phyloP scores from a whole-genome alignment of 2,113 vertebrate species.

The Uria aalge region DNA sequence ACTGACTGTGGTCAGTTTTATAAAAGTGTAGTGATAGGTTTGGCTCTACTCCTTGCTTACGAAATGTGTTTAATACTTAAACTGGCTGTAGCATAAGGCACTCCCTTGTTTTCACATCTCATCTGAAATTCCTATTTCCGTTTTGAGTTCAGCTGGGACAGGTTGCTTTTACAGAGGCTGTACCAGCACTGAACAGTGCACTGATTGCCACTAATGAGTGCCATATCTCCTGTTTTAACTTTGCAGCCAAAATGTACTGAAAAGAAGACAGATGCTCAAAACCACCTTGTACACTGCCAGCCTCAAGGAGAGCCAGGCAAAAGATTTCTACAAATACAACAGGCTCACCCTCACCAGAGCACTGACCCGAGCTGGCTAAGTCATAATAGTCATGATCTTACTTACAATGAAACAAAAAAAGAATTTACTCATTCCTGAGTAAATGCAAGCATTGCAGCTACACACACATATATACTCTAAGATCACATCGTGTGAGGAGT shows the following conservation, averaged over 20 bases:
- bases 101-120: conserved; percentile 64
- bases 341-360: neutral
- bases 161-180: neutral
- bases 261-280: neutral
- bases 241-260: neutral
- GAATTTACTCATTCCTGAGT: neutral
- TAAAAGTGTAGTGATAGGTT: conserved; percentile 21
- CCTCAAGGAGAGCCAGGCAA: neutral
- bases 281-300: neutral
- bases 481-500: neutral
- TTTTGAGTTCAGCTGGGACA: neutral
- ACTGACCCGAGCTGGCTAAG: neutral
- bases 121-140: conserved; percentile 1
- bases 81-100: conserved; percentile 58
- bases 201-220: rapidly evolving
- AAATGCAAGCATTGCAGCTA: neutral
- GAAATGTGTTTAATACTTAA: conserved; percentile 25
- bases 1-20: conserved; percentile 54
- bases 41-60: conserved; percentile 66
- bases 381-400: no score
- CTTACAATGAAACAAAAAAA: neutral
- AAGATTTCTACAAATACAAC: neutral
- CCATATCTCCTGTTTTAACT: neutral
- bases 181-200: neutral
- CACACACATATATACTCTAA: neutral